phyloP scores from a whole-genome alignment of 2,113 vertebrate genomes.

The Mugil cephalus region DNA sequence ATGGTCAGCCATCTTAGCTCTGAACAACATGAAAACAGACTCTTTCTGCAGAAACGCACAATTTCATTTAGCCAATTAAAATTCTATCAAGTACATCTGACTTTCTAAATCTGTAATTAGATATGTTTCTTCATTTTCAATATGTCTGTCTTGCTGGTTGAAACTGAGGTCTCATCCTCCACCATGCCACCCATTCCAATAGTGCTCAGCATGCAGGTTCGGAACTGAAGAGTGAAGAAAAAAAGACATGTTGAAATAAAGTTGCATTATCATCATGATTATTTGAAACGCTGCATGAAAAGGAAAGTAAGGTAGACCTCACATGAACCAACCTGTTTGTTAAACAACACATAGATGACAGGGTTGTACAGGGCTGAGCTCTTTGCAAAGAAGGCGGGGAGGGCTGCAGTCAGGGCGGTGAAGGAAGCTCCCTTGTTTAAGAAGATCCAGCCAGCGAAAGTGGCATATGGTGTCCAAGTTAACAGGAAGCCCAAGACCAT shows the following conservation, averaged over 20 bases:
- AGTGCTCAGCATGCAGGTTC: constrained; percentile 88
- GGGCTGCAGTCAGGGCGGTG: constrained; percentile 76
- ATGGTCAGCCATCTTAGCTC: too few species aligned
- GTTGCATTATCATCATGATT: too few species aligned
- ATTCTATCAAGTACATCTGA: too few species aligned
- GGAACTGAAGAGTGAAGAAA: constrained; percentile 84
- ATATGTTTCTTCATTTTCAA: too few species aligned
- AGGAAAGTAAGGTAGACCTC: too few species aligned
- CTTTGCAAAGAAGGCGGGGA: constrained; percentile 89
- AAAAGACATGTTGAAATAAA: too few species aligned
- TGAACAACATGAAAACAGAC: too few species aligned
- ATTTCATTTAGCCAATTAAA: too few species aligned
- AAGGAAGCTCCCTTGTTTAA: constrained; percentile 86
- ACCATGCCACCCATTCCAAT: constrained; percentile 87
- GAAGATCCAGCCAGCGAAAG: constrained; percentile 84
- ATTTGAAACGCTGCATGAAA: too few species aligned
- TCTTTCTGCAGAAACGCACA: too few species aligned
- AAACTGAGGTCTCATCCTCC: constrained; percentile 85
- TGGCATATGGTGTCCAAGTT: constrained; percentile 85
- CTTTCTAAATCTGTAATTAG: too few species aligned
- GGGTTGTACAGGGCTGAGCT: constrained; percentile 85
- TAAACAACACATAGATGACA: constrained; percentile 81
- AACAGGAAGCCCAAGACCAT: constrained; percentile 86
- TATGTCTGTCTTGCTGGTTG: constrained; percentile 88
- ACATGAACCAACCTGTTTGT: constrained; percentile 83